Base-by-base conservation (phyloP, 2,113 vertebrate genomes). In the Nothobranchius kuhntae region DNA sequence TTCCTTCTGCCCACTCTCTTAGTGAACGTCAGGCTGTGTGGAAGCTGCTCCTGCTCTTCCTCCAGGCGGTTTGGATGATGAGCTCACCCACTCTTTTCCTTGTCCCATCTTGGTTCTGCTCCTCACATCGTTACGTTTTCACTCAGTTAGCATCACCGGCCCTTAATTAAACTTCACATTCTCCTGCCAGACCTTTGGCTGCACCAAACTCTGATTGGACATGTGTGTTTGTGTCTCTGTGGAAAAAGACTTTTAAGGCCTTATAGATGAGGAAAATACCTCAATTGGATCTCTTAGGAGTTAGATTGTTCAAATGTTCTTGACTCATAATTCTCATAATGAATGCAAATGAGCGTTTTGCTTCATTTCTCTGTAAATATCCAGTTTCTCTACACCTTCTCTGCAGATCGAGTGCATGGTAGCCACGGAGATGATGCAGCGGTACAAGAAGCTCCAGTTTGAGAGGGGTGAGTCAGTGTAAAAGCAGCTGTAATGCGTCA, bases 371-470 rank as follows among this genome's bases (percentile, higher is more conserved):
- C 67, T 79, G 50, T 64, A 71, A 64, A 79, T 73, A 73, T 53
- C 35, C 36, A 57, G 46, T 71, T 75, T 57, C 17, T 56, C 60
- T 61, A 56, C 65, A 26, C 57, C 54, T 80, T 3, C 6, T 65
- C 56, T 73, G 65, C 48, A 99, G 98, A 99, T 99, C 59, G 98
- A 99, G 85, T 96, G 95, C 87, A 96, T 99, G 95, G 98, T 99
- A 81, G 95, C 96, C 0, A 91, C 95, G 13, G 96, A 98, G 84
- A 95, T 97, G 78, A 98, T 99, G 97, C 96, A 99, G 87, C 95
- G 92, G 80, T 98, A 99, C 78, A 96, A 95, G 89, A 97, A 96
- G 90, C 94, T 99, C 15, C 98, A 97, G 64, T 99, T 99, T 89
- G 97, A 99, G 92, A 93, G 95, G 92, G 98, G 98, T 98, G 92